Conservation (phyloP, 64 coral and sea anemone genomes). For the Platygyra sinensis region DNA sequence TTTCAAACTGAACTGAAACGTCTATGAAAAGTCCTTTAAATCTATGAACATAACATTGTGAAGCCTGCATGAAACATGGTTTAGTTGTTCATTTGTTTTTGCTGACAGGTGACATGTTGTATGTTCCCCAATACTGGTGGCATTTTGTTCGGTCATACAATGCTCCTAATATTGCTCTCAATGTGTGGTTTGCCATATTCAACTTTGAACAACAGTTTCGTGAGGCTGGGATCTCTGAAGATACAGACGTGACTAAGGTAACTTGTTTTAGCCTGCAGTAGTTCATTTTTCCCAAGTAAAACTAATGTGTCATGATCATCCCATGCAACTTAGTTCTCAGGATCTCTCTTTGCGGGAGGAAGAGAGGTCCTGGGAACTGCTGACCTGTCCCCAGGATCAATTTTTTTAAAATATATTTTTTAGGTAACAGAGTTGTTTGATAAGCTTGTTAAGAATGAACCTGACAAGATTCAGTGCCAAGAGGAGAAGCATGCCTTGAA, state of each 20-base stretch:
- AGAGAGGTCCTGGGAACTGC: too few species aligned
- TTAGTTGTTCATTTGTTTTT: too few species aligned
- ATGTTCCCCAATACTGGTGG: slow-evolving; percentile 99
- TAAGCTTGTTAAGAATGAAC: slow-evolving; percentile 69
- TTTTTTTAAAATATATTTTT: background rate
- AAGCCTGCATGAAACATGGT: background rate
- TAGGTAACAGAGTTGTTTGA: slow-evolving; percentile 91
- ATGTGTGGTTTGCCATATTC: slow-evolving; percentile 94
- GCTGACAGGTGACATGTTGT: slow-evolving; percentile 90
- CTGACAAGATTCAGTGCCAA: slow-evolving; percentile 68
- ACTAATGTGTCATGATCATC: too few species aligned
- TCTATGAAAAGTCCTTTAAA: too few species aligned
- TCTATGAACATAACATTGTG: background rate
- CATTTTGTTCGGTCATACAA: slow-evolving; percentile 76
- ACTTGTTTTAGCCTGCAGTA: background rate
- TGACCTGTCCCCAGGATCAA: too few species aligned
- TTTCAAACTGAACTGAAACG: too few species aligned
- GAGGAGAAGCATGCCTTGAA: slow-evolving; percentile 80
- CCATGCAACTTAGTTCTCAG: too few species aligned
- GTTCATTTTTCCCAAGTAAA: too few species aligned
- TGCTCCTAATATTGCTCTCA: slow-evolving; percentile 89
- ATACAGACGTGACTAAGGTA: slow-evolving; percentile 82
- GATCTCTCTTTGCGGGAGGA: too few species aligned
- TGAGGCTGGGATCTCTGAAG: slow-evolving; percentile 82
- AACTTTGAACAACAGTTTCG: slow-evolving; percentile 82